Base-by-base conservation (phyloP, 1,140 invertebrate genomes). In the Rhynchophorus ferrugineus region DNA sequence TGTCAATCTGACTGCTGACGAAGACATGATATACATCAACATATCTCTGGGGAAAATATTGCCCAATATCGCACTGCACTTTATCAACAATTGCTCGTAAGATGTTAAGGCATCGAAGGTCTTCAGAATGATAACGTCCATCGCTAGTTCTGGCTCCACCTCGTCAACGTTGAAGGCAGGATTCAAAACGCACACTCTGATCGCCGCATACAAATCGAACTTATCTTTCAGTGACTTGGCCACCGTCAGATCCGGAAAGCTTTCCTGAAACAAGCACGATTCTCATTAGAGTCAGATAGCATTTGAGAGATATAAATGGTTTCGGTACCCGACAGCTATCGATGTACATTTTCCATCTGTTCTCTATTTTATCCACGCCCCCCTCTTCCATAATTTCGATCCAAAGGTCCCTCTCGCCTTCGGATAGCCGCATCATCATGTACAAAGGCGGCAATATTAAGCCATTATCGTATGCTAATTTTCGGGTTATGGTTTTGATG, bases 11-110 rank as follows among this genome's bases (percentile, higher is more conserved):
- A 62, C 48, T n/a, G 68, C 62, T 18, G 72, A 71, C 13, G 65
- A 64, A 24, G 43, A 72, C 65, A 80, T 68, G 6, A 82, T 56
- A 58, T 71, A 70, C 7, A 73, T 61, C 8, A 82, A 57, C 73
- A 81, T 78, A 24, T 66, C 64, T 55, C 78, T 69, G 8, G 74
- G 72, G 49, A 82, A 75, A 18, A 72, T 72, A 33, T 77, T 74
- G 1, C 80, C 80, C 2, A 82, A 64, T 0, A 81, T 74, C 0
- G 79, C 71, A 2, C 75, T 75, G 50, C 75, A 78, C 65, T 82
- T 82, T 1, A 82, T 56, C 2, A 82, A 51, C 44, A 78, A 67
- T 59, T 82, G 78, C 63, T 81, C 79, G 38, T 77, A 73, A 0
- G 77, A 72, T 2, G 71, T 75, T 41, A 82, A 61, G 0, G 74